phyloP scores from a whole-genome alignment of 2,888 invertebrate genomes.

The Phortica okadai region DNA sequence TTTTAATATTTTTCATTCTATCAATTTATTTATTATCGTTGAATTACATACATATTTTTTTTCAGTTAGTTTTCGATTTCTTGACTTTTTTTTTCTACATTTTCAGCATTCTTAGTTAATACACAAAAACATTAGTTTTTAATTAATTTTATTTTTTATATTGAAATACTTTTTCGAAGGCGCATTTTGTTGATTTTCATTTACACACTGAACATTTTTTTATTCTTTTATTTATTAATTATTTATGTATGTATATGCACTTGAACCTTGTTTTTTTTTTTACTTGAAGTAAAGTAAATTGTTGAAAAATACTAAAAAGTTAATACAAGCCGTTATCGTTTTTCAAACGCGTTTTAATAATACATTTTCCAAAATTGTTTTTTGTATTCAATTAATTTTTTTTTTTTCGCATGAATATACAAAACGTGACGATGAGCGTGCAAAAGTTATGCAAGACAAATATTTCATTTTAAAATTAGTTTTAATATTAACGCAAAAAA shows the following conservation, averaged over 20 bases:
- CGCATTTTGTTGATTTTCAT: slow-evolving; percentile 21
- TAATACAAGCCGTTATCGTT: slow-evolving; percentile 20
- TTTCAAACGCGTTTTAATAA: neutral
- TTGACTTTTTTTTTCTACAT: neutral
- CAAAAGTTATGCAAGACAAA: no score
- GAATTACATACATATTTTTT: neutral
- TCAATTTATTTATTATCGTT: slow-evolving; percentile 27
- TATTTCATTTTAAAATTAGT: neutral
- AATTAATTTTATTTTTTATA: slow-evolving; percentile 11
- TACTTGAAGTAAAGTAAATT: neutral
- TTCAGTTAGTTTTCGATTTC: neutral
- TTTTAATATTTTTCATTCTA: neutral
- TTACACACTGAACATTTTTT: slow-evolving; percentile 26
- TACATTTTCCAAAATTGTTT: no score
- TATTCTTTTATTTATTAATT: slow-evolving; percentile 45
- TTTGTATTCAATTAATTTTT: no score
- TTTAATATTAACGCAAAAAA: slow-evolving; percentile 40
- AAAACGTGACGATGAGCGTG: no score
- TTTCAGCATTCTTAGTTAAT: slow-evolving; percentile 17
- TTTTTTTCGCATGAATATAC: no score
- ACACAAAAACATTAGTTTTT: neutral
- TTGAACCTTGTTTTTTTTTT: neutral
- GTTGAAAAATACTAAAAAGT: slow-evolving; percentile 15
- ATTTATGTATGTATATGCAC: slow-evolving; percentile 42
- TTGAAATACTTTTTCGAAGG: slow-evolving; percentile 29